phyloP scores from a whole-genome alignment of 2,888 invertebrate genomes.

The Macaria notata region DNA sequence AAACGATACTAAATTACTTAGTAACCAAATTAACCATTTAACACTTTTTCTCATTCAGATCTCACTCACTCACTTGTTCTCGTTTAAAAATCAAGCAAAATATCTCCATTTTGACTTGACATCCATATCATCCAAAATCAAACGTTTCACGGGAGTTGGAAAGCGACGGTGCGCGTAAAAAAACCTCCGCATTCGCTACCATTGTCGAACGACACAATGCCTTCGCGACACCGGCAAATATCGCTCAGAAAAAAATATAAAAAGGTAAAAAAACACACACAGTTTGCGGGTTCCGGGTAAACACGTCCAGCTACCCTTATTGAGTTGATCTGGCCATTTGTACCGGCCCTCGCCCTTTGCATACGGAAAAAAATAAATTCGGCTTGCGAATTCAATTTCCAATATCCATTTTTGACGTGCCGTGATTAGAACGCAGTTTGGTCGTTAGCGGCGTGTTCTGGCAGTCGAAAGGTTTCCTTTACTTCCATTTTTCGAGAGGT shows the following conservation, averaged over 20 bases:
- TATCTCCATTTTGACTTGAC: conserved; percentile 31
- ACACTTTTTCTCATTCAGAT: too few relatives aligned
- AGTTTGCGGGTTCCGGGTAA: conserved; percentile 79
- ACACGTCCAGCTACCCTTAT: conserved; percentile 76
- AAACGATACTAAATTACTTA: too few relatives aligned
- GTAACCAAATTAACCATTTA: too few relatives aligned
- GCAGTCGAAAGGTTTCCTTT: conserved; percentile 45
- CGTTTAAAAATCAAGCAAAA: conserved; percentile 14
- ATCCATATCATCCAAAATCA: conserved; percentile 55
- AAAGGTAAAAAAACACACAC: conserved; percentile 61
- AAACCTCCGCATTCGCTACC: conserved; percentile 55
- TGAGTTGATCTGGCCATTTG: conserved; percentile 81
- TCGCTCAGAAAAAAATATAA: conserved; percentile 71
- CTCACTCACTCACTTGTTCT: too few relatives aligned
- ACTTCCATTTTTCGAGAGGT: conserved; percentile 52
- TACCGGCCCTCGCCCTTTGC: conserved; percentile 71
- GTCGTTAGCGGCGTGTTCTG: conserved; percentile 68
- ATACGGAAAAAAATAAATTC: conserved; percentile 60
- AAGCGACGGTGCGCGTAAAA: conserved; percentile 48
- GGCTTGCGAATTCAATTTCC: conserved; percentile 75
- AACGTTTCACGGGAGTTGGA: conserved; percentile 43
- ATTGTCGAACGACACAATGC: conserved; percentile 77
- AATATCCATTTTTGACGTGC: conserved; percentile 81
- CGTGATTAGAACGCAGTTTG: conserved; percentile 80
- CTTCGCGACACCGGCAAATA: conserved; percentile 80